Conservation (phyloP, 1,140 invertebrate genomes). For the Lordiphosa clarofinis region DNA sequence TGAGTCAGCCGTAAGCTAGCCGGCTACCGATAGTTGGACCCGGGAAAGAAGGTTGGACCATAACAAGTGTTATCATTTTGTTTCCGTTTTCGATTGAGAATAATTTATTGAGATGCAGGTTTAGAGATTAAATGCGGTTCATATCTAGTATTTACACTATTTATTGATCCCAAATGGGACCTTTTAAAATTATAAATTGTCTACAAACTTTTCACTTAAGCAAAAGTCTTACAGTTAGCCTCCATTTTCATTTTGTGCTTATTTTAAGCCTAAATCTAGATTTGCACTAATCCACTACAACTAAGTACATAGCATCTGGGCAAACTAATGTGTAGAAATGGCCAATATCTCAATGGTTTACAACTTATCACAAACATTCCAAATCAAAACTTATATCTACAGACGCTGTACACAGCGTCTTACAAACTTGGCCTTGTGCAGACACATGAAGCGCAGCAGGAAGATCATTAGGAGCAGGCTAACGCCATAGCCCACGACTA, state of each 20-base stretch:
- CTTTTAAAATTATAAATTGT: conserved; percentile 1
- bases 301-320: too few species aligned
- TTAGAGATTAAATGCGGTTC: too few species aligned
- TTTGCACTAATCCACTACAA: conserved; percentile 5
- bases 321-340: conserved; percentile 46
- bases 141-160: too few species aligned
- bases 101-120: too few species aligned
- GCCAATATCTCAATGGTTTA: conserved; percentile 47
- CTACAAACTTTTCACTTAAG: conserved; percentile 21
- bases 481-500: conserved; percentile 60
- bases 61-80: too few species aligned
- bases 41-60: too few species aligned
- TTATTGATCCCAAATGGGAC: neutral
- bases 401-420: conserved; percentile 68
- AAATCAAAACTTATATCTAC: conserved; percentile 29
- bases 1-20: too few species aligned
- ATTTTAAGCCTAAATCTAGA: conserved; percentile 42
- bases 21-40: too few species aligned
- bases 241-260: conserved; percentile 27
- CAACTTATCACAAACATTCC: conserved; percentile 57
- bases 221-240: conserved; percentile 33
- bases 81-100: too few species aligned
- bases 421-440: conserved; percentile 73
- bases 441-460: conserved; percentile 55
- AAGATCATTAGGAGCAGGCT: conserved; percentile 57